Evolutionary conservation across 2,888 invertebrate genomes (phyloP).

Genomic region (Tinea pellionella): DNA sequence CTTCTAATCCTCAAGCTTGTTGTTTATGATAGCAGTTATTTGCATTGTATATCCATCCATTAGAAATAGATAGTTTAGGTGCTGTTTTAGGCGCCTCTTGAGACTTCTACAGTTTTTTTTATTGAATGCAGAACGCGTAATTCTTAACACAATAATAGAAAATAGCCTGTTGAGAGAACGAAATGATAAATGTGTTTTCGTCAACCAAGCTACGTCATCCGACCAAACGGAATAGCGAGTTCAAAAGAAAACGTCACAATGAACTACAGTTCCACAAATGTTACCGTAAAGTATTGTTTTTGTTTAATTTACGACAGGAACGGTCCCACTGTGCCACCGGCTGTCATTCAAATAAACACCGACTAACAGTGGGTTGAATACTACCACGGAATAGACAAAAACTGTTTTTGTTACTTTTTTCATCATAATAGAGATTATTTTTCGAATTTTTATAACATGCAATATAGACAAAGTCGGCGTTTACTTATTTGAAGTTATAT

Average conservation of each 20-base stretch:
- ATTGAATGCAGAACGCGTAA: neutral
- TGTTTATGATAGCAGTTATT: too few species aligned
- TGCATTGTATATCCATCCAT: too few species aligned
- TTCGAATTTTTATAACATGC: conserved; percentile 9
- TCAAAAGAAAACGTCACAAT: conserved; percentile 3
- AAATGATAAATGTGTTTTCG: conserved; percentile 29
- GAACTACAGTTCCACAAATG: conserved; percentile 40
- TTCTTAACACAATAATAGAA: conserved; percentile 20
- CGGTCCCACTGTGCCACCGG: conserved; percentile 48
- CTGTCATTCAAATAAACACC: conserved; percentile 29
- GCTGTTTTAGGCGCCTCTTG: too few species aligned
- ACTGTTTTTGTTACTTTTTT: conserved; percentile 27
- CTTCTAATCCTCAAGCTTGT: too few species aligned
- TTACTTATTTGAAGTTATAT: neutral
- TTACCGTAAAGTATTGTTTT: conserved; percentile 51
- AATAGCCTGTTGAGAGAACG: conserved; percentile 23
- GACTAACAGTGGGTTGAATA: conserved; percentile 26
- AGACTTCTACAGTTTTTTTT: too few species aligned
- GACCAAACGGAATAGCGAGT: neutral
- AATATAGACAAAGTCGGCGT: neutral
- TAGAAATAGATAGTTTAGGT: too few species aligned
- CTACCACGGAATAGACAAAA: conserved; percentile 23
- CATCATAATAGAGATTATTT: conserved; percentile 33
- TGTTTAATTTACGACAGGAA: conserved; percentile 48
- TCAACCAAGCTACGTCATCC: neutral